Base-by-base conservation (phyloP, 2,797 vertebrate genomes). In the Mionectes olivaceus region DNA sequence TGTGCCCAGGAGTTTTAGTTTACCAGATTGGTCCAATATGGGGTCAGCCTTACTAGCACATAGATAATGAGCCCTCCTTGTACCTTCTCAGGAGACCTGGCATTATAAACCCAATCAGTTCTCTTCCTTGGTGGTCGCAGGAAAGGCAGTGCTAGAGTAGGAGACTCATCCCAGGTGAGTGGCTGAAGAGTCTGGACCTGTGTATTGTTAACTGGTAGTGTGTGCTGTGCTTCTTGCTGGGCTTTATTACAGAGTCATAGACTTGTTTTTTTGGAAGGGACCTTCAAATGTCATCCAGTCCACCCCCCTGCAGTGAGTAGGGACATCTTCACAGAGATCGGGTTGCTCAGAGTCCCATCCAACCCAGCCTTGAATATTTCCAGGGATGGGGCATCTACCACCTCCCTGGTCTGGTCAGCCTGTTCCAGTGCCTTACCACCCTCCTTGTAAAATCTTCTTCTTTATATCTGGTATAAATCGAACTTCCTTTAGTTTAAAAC, bases 81-180 rank as follows among this genome's bases (percentile, higher is more conserved):
- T n/a, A 33, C 22, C 27, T 65, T 23, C 3, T 73, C 15, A 60
- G 53, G 25, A 9, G 2, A 41, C n/a, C 11, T 64, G 71, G 11
- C 71, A 63, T 56, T 77, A 49, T 75, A 68, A 91, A 71, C 8
- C 21, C 13, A 35, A 21, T 18, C 3, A 7, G 8, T 44, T 60
- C 10, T 5, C 1, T 57, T 27, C 4, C 5, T 24, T 5, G 2
- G 14, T 28, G 7, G 17, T 10, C 78, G 22, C 1, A 47, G 49
- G 28, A 24, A 28, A 23, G 19, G 5, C 0, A 12, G 18, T 25
- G 32, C 7, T 75, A n/a, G 5, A 6, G 4, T 18, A 3, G 8
- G 30, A 74, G 10, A 4, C 0, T 2, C 0, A 3, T 30, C 2
- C 7, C 9, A 32, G 50, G 61, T 89, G 50, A 71, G 78, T 74